Evolutionary conservation across 2,888 invertebrate species (phyloP), one percentile per base, ranked within the genome.

Genomic region (Drosophila imparisetae): DNA sequence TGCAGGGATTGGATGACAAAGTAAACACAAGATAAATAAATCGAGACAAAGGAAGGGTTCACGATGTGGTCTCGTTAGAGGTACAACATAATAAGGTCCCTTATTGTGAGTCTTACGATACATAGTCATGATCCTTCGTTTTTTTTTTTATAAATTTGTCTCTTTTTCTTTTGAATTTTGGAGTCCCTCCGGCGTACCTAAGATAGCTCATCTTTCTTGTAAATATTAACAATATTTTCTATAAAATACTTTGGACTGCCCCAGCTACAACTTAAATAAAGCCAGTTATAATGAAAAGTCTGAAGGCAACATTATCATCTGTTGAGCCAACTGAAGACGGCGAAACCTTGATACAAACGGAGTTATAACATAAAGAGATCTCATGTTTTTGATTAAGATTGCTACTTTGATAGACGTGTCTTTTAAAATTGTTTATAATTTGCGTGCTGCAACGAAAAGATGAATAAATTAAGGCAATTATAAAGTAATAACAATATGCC

Each of bases 381-480:
- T n/a, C 21, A n/a, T 21, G 24, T 7, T 45, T n/a, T 30, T 4
- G 18, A 36, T 7, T 11, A 3, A n/a, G 11, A 36, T 24, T 1
- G 27, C 21, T 21, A 30, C 8, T n/a, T n/a, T 2, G 11, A 6
- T 50, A 50, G 5, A 27, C 5, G 5, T 6, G 11, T 53, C 21
- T 34, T 53, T 24, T 15, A 38, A 38, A 40, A 7, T 30, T 68
- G 30, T 40, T 61, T 40, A 48, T 15, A 5, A 7, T 32, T 29
- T 45, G 49, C 7, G 18, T 18, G 49, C 27, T 29, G 32, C n/a
- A n/a, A 21, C 34, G 29, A 66, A 70, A 65, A 36, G 49, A 60
- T 68, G 48, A 67, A 57, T 60, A 58, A 78, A 55, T 73, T 48
- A 59, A 66, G 50, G 54, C 64, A 59, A 65, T 77, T 70, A 59